Evolutionary conservation across 1,140 invertebrate species (phyloP).

Genomic region (Himalopsyche phryganea): DNA sequence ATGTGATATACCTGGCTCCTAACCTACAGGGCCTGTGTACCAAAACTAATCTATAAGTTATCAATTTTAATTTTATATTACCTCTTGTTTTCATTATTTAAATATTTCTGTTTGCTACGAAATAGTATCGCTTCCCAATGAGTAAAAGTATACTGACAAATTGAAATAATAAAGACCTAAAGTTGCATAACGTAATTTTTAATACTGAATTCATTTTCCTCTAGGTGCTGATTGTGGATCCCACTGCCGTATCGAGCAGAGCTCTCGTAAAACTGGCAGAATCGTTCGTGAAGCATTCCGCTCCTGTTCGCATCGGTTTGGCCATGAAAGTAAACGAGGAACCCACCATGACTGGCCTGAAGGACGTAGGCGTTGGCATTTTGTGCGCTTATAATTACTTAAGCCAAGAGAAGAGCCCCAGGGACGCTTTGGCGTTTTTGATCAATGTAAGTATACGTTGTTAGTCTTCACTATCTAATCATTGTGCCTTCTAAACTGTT

Average conservation of each 20-base stretch:
- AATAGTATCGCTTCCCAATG: too few relatives aligned
- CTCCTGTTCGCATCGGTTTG: slow-evolving; percentile 88
- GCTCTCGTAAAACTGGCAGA: slow-evolving; percentile 83
- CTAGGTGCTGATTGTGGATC: slow-evolving; percentile 86
- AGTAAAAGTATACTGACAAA: too few relatives aligned
- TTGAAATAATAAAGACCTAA: too few relatives aligned
- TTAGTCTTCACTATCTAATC: too few relatives aligned
- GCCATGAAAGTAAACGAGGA: slow-evolving; percentile 59
- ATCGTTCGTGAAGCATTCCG: slow-evolving; percentile 87
- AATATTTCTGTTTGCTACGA: too few relatives aligned
- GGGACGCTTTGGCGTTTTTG: slow-evolving; percentile 76
- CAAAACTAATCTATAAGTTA: too few relatives aligned
- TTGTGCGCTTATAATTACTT: slow-evolving; percentile 93
- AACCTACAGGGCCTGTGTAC: too few relatives aligned
- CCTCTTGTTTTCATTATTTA: too few relatives aligned
- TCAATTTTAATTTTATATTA: too few relatives aligned
- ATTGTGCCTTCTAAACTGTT: too few relatives aligned
- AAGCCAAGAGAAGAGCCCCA: slow-evolving; percentile 67
- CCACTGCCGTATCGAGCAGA: slow-evolving; percentile 64
- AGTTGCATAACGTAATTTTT: too few relatives aligned
- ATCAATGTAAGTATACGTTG: slow-evolving; percentile 62
- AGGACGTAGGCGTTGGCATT: slow-evolving; percentile 79
- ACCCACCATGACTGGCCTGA: slow-evolving; percentile 56
- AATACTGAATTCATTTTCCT: slow-evolving; percentile 24
- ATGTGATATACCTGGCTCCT: too few relatives aligned